phyloP scores from a whole-genome alignment of 1,140 invertebrate genomes.

The Polypedilum pembai region DNA sequence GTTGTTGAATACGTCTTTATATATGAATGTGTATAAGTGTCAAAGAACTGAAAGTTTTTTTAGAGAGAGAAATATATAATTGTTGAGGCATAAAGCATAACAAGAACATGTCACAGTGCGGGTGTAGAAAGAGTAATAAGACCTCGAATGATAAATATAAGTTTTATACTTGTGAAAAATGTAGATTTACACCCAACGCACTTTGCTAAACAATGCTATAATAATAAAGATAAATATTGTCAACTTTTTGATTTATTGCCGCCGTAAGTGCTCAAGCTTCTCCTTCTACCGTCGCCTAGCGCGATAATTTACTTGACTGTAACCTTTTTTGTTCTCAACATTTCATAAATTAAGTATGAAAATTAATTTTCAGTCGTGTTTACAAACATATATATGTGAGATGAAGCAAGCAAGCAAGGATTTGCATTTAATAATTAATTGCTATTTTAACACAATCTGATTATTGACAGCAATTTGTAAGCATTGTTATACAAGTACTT shows the following conservation, averaged over 20 bases:
- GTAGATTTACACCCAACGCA: slow-evolving; percentile 16
- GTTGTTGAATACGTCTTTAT: neutral
- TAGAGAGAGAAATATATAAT: neutral
- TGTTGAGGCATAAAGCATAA: neutral
- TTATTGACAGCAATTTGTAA: too few relatives aligned
- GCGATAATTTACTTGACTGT: too few relatives aligned
- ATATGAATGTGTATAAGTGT: neutral
- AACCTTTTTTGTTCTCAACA: neutral
- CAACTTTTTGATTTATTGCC: slow-evolving; percentile 23
- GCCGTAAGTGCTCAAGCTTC: neutral
- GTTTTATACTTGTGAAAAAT: slow-evolving; percentile 16
- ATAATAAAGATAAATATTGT: slow-evolving; percentile 27
- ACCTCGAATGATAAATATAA: slow-evolving; percentile 9
- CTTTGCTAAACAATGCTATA: slow-evolving; percentile 21
- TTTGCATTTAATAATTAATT: neutral
- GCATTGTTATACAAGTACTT: too few relatives aligned
- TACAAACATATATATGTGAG: neutral
- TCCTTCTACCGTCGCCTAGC: too few relatives aligned
- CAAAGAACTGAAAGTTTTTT: neutral
- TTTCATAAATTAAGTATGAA: slow-evolving; percentile 9
- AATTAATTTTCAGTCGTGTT: neutral
- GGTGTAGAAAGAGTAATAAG: neutral
- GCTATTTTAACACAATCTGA: too few relatives aligned
- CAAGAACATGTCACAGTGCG: neutral
- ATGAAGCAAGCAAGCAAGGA: neutral